phyloP scores from a whole-genome alignment of 2,888 invertebrate species.

The Heliconius ethilla region DNA sequence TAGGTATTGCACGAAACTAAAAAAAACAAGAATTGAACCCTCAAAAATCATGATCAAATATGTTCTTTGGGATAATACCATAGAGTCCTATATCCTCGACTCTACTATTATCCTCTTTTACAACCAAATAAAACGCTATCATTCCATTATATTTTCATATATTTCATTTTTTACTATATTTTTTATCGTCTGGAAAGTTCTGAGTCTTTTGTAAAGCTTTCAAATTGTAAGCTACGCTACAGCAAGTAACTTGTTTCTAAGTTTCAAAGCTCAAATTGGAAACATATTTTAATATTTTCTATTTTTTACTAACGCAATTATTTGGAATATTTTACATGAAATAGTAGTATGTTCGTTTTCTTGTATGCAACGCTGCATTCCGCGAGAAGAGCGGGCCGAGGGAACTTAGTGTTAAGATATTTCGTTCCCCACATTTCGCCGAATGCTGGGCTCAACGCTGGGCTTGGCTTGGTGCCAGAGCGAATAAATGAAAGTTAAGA shows the following conservation, averaged over 20 bases:
- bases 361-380: no score
- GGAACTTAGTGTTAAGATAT: no score
- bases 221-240: constrained; percentile 8
- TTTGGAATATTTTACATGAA: no score
- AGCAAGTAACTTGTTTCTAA: constrained; percentile 19
- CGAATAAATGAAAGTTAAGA: background rate
- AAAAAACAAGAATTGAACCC: no score
- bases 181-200: constrained; percentile 8
- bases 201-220: background rate
- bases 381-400: no score
- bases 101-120: background rate
- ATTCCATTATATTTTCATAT: background rate
- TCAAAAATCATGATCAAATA: no score
- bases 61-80: no score
- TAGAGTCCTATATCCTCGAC: background rate
- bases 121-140: no score
- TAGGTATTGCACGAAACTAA: background rate
- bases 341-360: no score
- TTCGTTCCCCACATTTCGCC: no score
- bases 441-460: background rate
- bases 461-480: background rate
- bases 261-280: background rate
- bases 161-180: background rate
- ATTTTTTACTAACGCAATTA: background rate
- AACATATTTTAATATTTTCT: constrained; percentile 1